Evolutionary conservation across 2,113 vertebrate genomes (phyloP), one percentile per base, ranked within the genome.

Genomic region (Phyllostomus discolor): DNA sequence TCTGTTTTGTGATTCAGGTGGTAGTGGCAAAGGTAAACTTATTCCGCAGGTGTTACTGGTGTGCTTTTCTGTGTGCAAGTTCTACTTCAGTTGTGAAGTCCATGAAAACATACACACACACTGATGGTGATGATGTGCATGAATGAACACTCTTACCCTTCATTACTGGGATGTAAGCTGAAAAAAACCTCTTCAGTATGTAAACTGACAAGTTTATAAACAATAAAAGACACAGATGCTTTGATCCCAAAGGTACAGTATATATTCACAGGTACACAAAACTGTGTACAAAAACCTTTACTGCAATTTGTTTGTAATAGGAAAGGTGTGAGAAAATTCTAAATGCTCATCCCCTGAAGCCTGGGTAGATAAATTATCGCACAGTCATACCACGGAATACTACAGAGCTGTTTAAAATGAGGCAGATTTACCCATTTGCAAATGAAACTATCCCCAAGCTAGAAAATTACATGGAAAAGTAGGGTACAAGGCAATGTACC

Each of bases 381-480:
- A 86, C 19, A 88, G 88, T 81, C 83, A 89, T 5, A 93, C 2
- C 26, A 73, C 28, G 14, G 31, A 82, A 78, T 62, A 83, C n/a
- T 59, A 96, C 41, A 46, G 19, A 64, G 73, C 31, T 81, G 19
- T 78, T 91, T 82, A 81, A 95, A 96, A 88, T 41, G 26, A 89
- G 46, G 38, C 59, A 93, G n/a, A 82, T 89, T 81, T 95, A 86
- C 10, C 62, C 33, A 5, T 57, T 72, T 19, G 78, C 31, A 93
- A 93, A 91, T 64, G 48, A 95, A 90, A 52, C 48, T 57, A 86
- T 19, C 24, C 26, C 73, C 62, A 82, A 86, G 33, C 14, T 80
- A 76, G 1, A 89, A 31, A 81, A 70, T 35, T 78, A 79, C 46
- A 67, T 22, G 26, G n/a, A 70, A 90, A 89, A 66, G n/a, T 50